Percentiles rank a stretch among this genome's conserved stretches.
Evolutionary conservation across 2,888 invertebrate species (phyloP).

Genomic region (Morpho deidamia): DNA sequence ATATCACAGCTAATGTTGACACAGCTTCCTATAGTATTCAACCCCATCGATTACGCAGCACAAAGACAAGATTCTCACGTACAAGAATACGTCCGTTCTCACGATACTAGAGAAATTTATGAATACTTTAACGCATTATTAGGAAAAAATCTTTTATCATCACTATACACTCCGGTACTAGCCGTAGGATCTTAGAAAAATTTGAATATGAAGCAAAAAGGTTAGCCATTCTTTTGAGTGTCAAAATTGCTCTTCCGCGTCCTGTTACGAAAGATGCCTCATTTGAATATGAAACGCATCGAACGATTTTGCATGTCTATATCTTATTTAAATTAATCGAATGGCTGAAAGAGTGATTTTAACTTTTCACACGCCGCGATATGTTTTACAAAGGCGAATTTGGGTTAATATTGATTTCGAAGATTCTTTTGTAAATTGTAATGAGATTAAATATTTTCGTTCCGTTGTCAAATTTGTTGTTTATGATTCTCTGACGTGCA

Average conservation of each 20-base stretch:
- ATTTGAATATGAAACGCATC: slow-evolving; percentile 67
- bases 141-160: slow-evolving; percentile 57
- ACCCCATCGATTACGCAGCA: slow-evolving; percentile 61
- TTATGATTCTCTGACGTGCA: slow-evolving; percentile 47
- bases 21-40: slow-evolving; percentile 68
- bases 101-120: slow-evolving; percentile 49
- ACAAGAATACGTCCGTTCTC: slow-evolving; percentile 50
- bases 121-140: slow-evolving; percentile 60
- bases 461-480: slow-evolving; percentile 63
- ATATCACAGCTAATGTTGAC: slow-evolving; percentile 67
- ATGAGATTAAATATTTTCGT: slow-evolving; percentile 75
- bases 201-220: slow-evolving; percentile 68
- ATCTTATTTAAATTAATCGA: slow-evolving; percentile 35
- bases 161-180: slow-evolving; percentile 42
- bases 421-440: slow-evolving; percentile 50
- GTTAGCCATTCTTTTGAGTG: slow-evolving; percentile 70
- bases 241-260: slow-evolving; percentile 75
- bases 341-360: slow-evolving; percentile 31
- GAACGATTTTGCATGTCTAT: slow-evolving; percentile 65
- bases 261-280: slow-evolving; percentile 49
- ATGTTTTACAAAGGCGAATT: slow-evolving; percentile 41
- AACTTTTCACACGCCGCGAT: slow-evolving; percentile 35
- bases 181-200: slow-evolving; percentile 51
- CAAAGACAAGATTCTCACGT: slow-evolving; percentile 54
- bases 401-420: slow-evolving; percentile 45